phyloP scores from a whole-genome alignment of 2,888 invertebrate species.

The Xiphydria camelus region DNA sequence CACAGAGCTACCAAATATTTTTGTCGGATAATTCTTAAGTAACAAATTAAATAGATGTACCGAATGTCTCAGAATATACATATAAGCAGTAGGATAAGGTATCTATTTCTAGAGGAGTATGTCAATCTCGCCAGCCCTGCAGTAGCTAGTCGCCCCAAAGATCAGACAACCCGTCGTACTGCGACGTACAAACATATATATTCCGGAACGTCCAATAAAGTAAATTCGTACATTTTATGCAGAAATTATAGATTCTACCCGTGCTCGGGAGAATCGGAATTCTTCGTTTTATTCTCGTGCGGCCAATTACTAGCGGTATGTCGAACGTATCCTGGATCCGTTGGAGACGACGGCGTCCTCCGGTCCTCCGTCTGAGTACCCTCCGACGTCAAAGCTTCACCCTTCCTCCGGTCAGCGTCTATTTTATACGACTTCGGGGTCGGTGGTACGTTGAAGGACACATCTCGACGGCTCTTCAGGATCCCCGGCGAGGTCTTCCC shows the following conservation, averaged over 20 bases:
- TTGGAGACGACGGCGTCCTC: conserved; percentile 63
- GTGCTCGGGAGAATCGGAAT: conserved; percentile 63
- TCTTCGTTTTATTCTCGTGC: conserved; percentile 58
- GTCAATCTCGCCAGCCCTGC: no score
- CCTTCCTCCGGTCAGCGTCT: conserved; percentile 26
- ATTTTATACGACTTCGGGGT: conserved; percentile 37
- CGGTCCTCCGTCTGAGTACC: conserved; percentile 40
- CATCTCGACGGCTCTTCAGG: conserved; percentile 47
- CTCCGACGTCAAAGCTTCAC: conserved; percentile 41
- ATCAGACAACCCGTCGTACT: no score
- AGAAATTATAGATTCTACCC: conserved; percentile 15
- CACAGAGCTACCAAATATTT: no score
- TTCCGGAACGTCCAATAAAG: no score
- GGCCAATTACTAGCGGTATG: conserved; percentile 73
- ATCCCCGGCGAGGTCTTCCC: conserved; percentile 41
- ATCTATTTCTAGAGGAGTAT: no score
- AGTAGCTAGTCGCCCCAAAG: no score
- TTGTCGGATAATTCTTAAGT: no score
- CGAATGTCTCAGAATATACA: no score
- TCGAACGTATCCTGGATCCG: conserved; percentile 74
- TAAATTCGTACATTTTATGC: no score
- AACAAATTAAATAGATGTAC: no score
- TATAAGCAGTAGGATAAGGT: no score
- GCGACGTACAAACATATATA: no score
- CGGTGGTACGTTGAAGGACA: conserved; percentile 44